Evolutionary conservation across 2,113 vertebrate genomes (phyloP).

Genomic region (Ophthalmolycus amberensis): DNA sequence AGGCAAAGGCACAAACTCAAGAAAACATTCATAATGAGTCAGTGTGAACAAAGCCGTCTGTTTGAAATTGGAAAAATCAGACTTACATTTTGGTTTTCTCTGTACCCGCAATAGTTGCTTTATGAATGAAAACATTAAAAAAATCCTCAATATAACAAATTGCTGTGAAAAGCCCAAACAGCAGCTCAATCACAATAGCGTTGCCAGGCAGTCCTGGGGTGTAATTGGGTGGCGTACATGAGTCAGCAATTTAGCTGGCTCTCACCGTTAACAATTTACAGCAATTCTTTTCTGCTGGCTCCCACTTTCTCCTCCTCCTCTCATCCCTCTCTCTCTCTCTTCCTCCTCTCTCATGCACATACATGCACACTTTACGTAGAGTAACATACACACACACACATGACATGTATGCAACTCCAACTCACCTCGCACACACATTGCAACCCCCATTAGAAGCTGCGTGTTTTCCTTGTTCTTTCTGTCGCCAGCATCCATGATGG

Average conservation of each 20-base stretch:
- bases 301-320: constrained; percentile 15
- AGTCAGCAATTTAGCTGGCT: constrained; percentile 70
- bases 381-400: not conserved
- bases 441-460: not conserved
- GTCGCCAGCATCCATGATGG: constrained; percentile 35
- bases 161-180: constrained; percentile 51
- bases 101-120: not conserved
- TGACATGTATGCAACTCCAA: not conserved
- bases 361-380: not conserved
- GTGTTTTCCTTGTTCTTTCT: constrained; percentile 16
- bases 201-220: constrained; percentile 53
- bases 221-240: constrained; percentile 64
- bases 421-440: not conserved
- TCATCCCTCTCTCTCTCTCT: not conserved
- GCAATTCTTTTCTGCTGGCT: constrained; percentile 48
- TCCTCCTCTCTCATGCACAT: not conserved
- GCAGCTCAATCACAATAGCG: constrained; percentile 56
- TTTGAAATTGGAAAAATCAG: constrained; percentile 40
- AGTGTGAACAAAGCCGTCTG: constrained; percentile 45
- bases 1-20: constrained; percentile 32
- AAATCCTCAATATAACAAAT: constrained; percentile 59
- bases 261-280: constrained; percentile 58
- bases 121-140: constrained; percentile 32
- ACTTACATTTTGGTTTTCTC: constrained; percentile 26
- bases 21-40: constrained; percentile 10